A percentile compares a stretch with the other conserved stretches of the same genome.
These are phyloP conservation scores for Drosophila buzzatii DNA, from an alignment of 2,888 invertebrate genomes.

Conservation along the genomic window DNA sequence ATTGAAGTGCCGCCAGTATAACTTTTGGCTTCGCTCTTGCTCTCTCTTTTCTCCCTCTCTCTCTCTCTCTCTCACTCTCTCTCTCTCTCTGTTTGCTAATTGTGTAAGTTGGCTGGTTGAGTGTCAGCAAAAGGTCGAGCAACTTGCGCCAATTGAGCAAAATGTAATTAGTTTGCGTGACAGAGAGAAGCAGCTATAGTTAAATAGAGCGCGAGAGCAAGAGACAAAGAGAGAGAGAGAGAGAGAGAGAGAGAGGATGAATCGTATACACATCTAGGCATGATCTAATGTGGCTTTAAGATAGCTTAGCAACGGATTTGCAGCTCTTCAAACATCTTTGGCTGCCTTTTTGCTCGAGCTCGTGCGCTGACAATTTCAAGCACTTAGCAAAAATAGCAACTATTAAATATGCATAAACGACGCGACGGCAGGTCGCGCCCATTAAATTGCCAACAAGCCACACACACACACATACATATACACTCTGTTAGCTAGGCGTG, in stretches of 20 bases:
- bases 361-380: conserved; percentile 64
- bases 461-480: conserved; percentile 29
- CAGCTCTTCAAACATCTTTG: conserved; percentile 44
- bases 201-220: background rate
- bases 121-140: conserved; percentile 62
- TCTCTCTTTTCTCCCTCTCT: conserved; percentile 10
- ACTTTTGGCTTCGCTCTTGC: conserved; percentile 54
- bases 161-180: conserved; percentile 70
- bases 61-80: conserved; percentile 10
- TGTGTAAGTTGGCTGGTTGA: conserved; percentile 63
- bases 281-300: conserved; percentile 42
- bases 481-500: conserved; percentile 23
- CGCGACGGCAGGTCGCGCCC: conserved; percentile 70
- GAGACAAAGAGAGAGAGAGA: background rate
- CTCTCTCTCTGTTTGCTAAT: conserved; percentile 56
- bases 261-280: conserved; percentile 14
- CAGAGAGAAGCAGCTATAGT: conserved; percentile 13
- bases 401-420: conserved; percentile 79
- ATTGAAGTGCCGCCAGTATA: conserved; percentile 74
- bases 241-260: background rate
- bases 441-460: conserved; percentile 74
- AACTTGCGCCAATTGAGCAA: conserved; percentile 64
- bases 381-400: conserved; percentile 82
- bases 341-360: conserved; percentile 29
- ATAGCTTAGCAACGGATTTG: conserved; percentile 48